Conservation (phyloP, 2,888 invertebrate genomes). For the Pocota personata region DNA sequence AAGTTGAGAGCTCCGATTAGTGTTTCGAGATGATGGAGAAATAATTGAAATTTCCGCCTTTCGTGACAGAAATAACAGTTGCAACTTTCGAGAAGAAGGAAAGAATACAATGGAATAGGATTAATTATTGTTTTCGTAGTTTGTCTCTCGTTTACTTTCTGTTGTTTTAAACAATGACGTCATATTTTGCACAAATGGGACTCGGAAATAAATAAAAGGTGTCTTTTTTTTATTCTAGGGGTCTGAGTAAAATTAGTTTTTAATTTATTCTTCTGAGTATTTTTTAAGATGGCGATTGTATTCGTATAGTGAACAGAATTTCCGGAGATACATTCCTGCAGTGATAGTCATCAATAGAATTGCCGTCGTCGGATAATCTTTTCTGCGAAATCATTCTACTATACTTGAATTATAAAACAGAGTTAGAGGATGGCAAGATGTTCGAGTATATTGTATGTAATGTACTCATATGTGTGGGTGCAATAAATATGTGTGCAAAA, state of each 20-base stretch:
- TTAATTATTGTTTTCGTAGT: neutral
- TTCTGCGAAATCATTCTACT: neutral
- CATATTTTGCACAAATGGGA: neutral
- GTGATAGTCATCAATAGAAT: neutral
- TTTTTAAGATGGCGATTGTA: neutral
- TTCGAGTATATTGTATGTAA: neutral
- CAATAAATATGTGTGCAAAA: too few relatives aligned
- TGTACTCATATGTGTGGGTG: too few relatives aligned
- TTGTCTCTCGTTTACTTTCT: neutral
- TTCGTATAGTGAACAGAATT: neutral
- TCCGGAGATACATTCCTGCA: constrained; percentile 4
- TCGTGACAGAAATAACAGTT: constrained; percentile 19
- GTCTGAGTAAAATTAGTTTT: neutral
- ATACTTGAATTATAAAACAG: neutral
- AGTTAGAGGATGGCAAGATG: neutral
- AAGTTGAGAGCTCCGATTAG: neutral
- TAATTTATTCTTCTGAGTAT: constrained; percentile 7
- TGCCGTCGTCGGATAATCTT: neutral
- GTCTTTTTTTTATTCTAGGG: neutral
- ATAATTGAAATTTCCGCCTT: constrained; percentile 29
- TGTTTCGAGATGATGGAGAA: constrained; percentile 28
- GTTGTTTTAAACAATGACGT: neutral
- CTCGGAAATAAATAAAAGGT: neutral
- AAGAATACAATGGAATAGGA: neutral
- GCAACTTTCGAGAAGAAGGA: neutral